Percentiles rank a stretch among this genome's conserved stretches.
These are phyloP conservation scores for Ectemnius lituratus DNA, from an alignment of 2,888 invertebrate species.

Conservation along the genomic window DNA sequence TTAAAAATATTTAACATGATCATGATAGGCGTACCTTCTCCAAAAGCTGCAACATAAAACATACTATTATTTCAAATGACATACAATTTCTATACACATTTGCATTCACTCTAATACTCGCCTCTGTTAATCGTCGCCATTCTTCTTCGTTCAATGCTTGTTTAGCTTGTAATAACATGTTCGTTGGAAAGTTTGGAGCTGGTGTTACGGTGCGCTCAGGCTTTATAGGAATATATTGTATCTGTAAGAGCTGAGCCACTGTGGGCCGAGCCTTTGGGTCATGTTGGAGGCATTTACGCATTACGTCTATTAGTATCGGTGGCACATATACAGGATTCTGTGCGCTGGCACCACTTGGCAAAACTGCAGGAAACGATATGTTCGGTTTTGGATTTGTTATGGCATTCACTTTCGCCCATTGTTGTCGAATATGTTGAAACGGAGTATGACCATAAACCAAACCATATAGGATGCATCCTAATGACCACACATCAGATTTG, in stretches of 20 bases:
- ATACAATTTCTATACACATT: slow-evolving; percentile 10
- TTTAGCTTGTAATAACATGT: slow-evolving; percentile 69
- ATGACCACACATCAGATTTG: slow-evolving; percentile 97
- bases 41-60: slow-evolving; percentile 46
- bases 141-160: slow-evolving; percentile 68
- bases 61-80: slow-evolving; percentile 15
- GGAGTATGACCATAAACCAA: slow-evolving; percentile 94
- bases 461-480: slow-evolving; percentile 97
- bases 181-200: slow-evolving; percentile 59
- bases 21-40: slow-evolving; percentile 41
- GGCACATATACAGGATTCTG: slow-evolving; percentile 79
- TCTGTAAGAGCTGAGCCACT: slow-evolving; percentile 84
- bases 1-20: slow-evolving; percentile 32
- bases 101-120: slow-evolving; percentile 37
- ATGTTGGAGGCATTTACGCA: slow-evolving; percentile 86
- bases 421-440: slow-evolving; percentile 88
- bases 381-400: slow-evolving; percentile 86
- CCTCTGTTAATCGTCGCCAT: slow-evolving; percentile 71
- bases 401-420: slow-evolving; percentile 86
- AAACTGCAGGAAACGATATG: slow-evolving; percentile 84
- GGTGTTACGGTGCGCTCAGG: slow-evolving; percentile 23
- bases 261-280: slow-evolving; percentile 87
- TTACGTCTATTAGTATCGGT: slow-evolving; percentile 81
- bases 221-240: slow-evolving; percentile 75
- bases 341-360: slow-evolving; percentile 16